Evolutionary conservation across 2,888 invertebrate genomes (phyloP), one percentile per base, ranked within the genome.

Genomic region (Furcula furcula): DNA sequence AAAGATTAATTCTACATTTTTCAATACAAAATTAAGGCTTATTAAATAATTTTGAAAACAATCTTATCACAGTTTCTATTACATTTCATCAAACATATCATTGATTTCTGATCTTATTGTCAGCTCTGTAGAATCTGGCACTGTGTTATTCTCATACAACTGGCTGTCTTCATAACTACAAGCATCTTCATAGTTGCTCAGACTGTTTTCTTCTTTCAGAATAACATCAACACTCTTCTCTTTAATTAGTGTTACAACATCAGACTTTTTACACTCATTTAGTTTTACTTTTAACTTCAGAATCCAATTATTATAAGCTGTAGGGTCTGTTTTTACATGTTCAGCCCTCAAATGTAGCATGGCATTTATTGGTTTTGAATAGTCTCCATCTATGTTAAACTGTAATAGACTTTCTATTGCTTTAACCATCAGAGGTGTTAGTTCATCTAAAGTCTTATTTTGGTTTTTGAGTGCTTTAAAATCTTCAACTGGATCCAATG

Each of bases 401-500:
- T 68, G 65, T 16, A 88, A 55, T 40, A 89, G 50, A 38, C 70
- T 76, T 52, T 89, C 85, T 40, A 89, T 81, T 0, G 76, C 82
- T 34, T 71, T 74, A 19, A 62, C 57, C 71, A 89, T 77, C 54
- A 81, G 74, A 33, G 61, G 30, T 27, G 68, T 58, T 1, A 89
- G 46, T 1, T 78, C 75, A 25, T 34, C 40, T 3, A 80, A 41
- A 13, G 67, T 43, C 40, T 77, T 81, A 7, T 83, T 90, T 51
- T 72, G 63, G 7, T 64, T 61, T 29, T 79, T 67, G 34, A 93
- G 77, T 11, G 62, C 56, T 42, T 71, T 71, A 51, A 91, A 94
- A 64, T 94, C 93, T 33, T 86, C 84, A 3, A 90, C 82, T 0
- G 94, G 94, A 16, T 89, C 89, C 1, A 90, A 65, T 4, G 92